These are phyloP conservation scores for Zosterops japonicus DNA, from an alignment of 2,113 vertebrate genomes.

Conservation along the genomic window DNA sequence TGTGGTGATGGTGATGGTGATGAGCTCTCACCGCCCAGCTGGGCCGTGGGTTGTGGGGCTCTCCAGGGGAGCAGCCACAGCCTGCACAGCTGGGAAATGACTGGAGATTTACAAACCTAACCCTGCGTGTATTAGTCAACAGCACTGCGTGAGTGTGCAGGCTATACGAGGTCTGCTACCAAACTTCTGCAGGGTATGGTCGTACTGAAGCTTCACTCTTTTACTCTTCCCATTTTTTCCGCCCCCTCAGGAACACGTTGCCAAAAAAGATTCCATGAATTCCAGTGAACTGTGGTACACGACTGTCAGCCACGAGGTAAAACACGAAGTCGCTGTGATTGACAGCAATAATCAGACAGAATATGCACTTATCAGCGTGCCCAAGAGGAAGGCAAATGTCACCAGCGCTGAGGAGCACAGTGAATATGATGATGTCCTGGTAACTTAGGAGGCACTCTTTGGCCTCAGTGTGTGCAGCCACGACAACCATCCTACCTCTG, in stretches of 20 bases:
- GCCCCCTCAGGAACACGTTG: background rate
- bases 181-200: background rate
- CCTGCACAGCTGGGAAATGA: rapidly evolving
- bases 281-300: slow-evolving; percentile 41
- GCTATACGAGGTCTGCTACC: background rate
- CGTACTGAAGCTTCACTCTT: background rate
- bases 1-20: background rate
- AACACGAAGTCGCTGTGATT: background rate
- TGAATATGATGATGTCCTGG: slow-evolving; percentile 59
- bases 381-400: background rate
- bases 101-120: background rate
- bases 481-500: background rate
- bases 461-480: background rate
- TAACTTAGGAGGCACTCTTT: background rate
- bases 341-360: background rate
- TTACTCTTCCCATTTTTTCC: background rate
- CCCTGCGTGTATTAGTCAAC: rapidly evolving
- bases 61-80: background rate
- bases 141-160: rapidly evolving
- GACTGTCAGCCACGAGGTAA: background rate
- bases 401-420: background rate
- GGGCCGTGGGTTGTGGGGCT: rapidly evolving
- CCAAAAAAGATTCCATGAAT: background rate
- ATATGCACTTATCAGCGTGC: slow-evolving; percentile 19
- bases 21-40: background rate